Percentiles rank a stretch among this genome's conserved stretches.
phyloP scores from a whole-genome alignment of 2,797 vertebrate genomes.

The Buceros bicornis region DNA sequence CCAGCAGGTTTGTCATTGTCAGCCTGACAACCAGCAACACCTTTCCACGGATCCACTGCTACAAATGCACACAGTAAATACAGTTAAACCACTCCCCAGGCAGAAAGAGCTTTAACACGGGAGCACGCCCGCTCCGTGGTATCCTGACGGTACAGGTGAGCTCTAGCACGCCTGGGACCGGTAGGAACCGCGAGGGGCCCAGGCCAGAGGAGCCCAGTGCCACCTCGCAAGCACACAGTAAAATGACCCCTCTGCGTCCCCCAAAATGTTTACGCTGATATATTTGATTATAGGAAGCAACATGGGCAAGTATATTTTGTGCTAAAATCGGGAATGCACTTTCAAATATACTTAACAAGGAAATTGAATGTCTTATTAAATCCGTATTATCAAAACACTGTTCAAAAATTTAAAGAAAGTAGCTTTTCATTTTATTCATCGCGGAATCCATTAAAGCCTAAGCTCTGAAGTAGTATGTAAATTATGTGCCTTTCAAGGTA shows the following conservation, averaged over 20 bases:
- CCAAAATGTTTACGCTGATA: slow-evolving; percentile 41
- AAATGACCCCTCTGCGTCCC: not conserved
- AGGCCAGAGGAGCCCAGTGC: not conserved
- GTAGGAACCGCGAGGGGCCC: not conserved
- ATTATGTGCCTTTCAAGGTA: slow-evolving; percentile 99
- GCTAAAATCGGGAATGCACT: slow-evolving; percentile 75
- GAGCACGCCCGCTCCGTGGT: not conserved
- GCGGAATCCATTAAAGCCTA: slow-evolving; percentile 96
- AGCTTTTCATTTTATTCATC: slow-evolving; percentile 98
- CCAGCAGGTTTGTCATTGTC: slow-evolving; percentile 39
- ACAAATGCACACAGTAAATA: slow-evolving; percentile 24
- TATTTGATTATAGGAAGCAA: slow-evolving; percentile 52
- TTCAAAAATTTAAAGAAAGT: slow-evolving; percentile 93
- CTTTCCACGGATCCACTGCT: slow-evolving; percentile 26
- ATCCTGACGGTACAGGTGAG: slow-evolving; percentile 14
- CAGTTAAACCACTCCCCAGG: not conserved
- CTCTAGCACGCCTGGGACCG: not conserved
- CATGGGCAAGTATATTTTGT: slow-evolving; percentile 73
- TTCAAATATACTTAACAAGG: slow-evolving; percentile 85
- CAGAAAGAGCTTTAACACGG: not conserved
- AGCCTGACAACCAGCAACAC: slow-evolving; percentile 45
- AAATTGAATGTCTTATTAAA: slow-evolving; percentile 87
- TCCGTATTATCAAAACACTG: slow-evolving; percentile 88
- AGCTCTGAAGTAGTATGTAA: slow-evolving; percentile 96
- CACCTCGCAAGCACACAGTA: not conserved